Evolutionary conservation across 1,140 invertebrate genomes (phyloP), one percentile per base, ranked within the genome.

Genomic region (Halotydeus destructor): DNA sequence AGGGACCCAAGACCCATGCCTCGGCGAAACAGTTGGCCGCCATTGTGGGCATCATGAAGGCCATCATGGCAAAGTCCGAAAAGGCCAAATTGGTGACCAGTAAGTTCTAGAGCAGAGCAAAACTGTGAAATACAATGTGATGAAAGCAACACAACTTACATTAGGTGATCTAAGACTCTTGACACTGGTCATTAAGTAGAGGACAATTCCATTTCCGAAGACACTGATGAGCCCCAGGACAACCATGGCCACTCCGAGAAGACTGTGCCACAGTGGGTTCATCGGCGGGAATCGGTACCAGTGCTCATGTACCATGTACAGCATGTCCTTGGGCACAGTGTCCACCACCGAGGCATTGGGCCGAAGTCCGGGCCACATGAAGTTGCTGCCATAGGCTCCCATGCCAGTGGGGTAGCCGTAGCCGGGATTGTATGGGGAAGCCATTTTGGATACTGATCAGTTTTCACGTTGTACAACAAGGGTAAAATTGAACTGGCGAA

Each of bases 41-140:
- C 53, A 56, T 82, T 43, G 78, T 67, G 21, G 80, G 78, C 47
- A 57, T 57, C 74, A 82, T 80, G 41, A 60, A 60, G 42, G 75
- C 63, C 78, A 85, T 86, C 75, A 88, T 85, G 27, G 74, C 59
- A 53, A 86, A 82, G 55, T 88, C 81, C 8, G 76, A 81, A 55
- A 84, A 73, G 5, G 81, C 80, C 49, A 86, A 63, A 60, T 86
- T 86, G 31, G 84, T 69, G 9, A 84, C 74, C 24, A 83, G 64
- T 41, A 84, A 57, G 59, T 86, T 86, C 42, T n/a, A n/a, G n/a
- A n/a, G n/a, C n/a, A n/a, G n/a, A n/a, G n/a, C n/a, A n/a, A n/a
- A n/a, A n/a, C n/a, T n/a, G n/a, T n/a, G n/a, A n/a, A n/a, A n/a
- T n/a, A n/a, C n/a, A n/a, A n/a, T n/a, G n/a, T n/a, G n/a, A n/a